A percentile compares a stretch with the other conserved stretches of the same genome.
These are phyloP conservation scores for Eriosoma lanigerum DNA, from an alignment of 1,140 invertebrate genomes.

Conservation along the genomic window DNA sequence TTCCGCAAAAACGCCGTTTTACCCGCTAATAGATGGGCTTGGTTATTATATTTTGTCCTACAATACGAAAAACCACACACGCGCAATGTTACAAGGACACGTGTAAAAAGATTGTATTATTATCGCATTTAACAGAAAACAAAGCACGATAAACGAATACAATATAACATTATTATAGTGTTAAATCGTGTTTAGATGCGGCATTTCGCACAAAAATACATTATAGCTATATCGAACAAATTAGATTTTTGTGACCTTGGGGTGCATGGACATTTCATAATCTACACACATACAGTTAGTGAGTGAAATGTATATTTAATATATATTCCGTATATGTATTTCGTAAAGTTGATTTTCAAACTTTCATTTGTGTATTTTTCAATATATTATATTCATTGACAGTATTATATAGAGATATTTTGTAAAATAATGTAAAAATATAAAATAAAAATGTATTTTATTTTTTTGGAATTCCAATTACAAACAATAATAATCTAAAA, in stretches of 20 bases:
- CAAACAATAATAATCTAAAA: neutral
- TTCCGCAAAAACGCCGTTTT: slow-evolving; percentile 2
- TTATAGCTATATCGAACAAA: slow-evolving; percentile 7
- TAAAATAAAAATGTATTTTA: neutral
- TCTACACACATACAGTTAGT: neutral
- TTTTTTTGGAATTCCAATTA: neutral
- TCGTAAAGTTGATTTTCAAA: no score
- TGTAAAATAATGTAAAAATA: no score
- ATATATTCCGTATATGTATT: neutral
- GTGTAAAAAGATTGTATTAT: neutral
- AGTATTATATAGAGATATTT: neutral
- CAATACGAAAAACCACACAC: neutral
- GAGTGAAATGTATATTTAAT: no score
- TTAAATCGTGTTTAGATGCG: slow-evolving; percentile 8
- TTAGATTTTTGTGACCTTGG: slow-evolving; percentile 18
- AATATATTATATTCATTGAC: no score
- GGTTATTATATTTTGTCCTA: neutral
- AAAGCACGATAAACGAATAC: neutral
- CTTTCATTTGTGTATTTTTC: no score
- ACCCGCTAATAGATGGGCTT: neutral
- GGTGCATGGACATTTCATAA: slow-evolving; percentile 5
- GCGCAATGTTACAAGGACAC: slow-evolving; percentile 1
- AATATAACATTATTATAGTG: neutral
- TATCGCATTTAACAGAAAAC: neutral
- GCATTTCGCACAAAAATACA: neutral